Base-by-base conservation (phyloP, 1,140 invertebrate genomes). In the Calephelis virginiensis region DNA sequence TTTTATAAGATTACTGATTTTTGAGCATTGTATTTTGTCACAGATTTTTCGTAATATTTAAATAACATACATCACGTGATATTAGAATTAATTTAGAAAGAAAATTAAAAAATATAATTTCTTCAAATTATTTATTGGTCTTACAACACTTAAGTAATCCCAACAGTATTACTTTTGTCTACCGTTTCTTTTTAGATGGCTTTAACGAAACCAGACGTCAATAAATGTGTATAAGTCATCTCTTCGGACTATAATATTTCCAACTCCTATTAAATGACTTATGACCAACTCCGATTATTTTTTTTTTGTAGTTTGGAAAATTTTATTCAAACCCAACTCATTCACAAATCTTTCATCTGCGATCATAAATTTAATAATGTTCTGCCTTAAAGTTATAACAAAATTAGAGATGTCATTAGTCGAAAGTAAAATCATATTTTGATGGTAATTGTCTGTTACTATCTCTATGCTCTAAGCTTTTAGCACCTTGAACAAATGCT, bases 401-500 rank as follows among this genome's bases (percentile, higher is more conserved):
- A 63, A 38, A 3, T n/a, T 50, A n/a, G 8, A 17, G 38, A 4
- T 6, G 13, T 14, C 10, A 45, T 13, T 45, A 64, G 11, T 45
- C 82, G 67, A 89, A 87, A 28, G 81, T 82, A 70, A 91, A 91
- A 68, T 89, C 86, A 70, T 91, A 91, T 67, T 82, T 71, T 64
- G 85, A 72, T 10, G 82, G 71, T 64, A 91, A 66, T 59, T 83
- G 70, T 45, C 71, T 76, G 37, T 73, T 75, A 64, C 76, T 82
- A 8, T 73, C 64, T 69, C 85, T 86, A 38, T 72, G 45, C 73
- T 95, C 92, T 56, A 96, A 89, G 79, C 93, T 95, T 74, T 92
- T 93, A 6, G 95, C 83, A 10, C 95, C 95, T 65, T 94, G 94
- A 64, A 92, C 92, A 77, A 95, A 95, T 4, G 94, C 93, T 53